Conservation (phyloP, 2,797 vertebrate species). For the Psittacula derbiana region DNA sequence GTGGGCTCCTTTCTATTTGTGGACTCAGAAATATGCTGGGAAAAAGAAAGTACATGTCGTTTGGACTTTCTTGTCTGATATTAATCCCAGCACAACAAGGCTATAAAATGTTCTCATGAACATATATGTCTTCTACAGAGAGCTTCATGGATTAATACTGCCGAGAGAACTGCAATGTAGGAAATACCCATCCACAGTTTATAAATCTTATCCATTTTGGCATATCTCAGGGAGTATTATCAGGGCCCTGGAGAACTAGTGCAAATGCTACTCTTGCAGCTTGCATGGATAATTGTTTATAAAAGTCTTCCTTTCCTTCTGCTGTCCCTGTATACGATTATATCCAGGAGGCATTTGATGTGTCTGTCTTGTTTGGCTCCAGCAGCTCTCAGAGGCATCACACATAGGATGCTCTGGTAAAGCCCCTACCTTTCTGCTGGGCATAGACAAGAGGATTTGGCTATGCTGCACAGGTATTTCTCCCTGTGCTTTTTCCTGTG, state of each 20-base stretch:
- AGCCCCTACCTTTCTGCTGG: neutral
- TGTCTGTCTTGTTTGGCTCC: neutral
- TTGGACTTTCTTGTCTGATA: conserved; percentile 6
- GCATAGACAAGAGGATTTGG: neutral
- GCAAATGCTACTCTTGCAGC: conserved; percentile 48
- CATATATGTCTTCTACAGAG: conserved; percentile 40
- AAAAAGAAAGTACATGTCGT: neutral
- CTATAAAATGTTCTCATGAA: conserved; percentile 58
- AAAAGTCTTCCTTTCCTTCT: conserved; percentile 40
- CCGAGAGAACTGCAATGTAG: neutral
- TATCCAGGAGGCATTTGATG: conserved; percentile 32
- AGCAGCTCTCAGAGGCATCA: neutral
- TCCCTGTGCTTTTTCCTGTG: neutral
- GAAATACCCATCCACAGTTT: conserved; percentile 19
- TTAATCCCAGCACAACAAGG: conserved; percentile 59
- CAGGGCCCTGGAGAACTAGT: conserved; percentile 34
- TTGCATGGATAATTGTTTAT: conserved; percentile 52
- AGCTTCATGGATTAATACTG: neutral
- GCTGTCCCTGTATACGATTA: neutral
- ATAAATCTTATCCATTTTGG: conserved; percentile 52
- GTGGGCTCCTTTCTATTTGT: neutral
- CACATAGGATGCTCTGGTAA: neutral
- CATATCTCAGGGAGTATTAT: neutral
- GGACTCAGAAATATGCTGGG: neutral
- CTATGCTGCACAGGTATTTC: neutral